Evolutionary conservation across 2,797 vertebrate genomes (phyloP).

Genomic region (Valencia hispanica): DNA sequence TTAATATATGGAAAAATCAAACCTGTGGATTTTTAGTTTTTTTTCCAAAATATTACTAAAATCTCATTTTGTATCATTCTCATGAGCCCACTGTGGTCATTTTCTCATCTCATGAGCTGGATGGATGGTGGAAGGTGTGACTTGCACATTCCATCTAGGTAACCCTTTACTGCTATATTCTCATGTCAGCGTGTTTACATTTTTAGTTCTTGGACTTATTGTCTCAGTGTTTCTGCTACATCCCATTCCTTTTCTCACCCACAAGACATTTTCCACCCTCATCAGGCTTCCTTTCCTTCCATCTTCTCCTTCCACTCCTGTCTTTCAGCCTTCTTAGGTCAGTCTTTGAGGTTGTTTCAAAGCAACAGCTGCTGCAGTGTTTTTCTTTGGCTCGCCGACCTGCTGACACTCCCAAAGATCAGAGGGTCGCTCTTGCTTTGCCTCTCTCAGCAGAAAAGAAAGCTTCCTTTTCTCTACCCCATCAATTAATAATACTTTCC

Average conservation of each 20-base stretch:
- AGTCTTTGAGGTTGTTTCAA: conserved; percentile 60
- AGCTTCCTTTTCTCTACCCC: conserved; percentile 34
- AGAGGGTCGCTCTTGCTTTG: conserved; percentile 36
- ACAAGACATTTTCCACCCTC: neutral
- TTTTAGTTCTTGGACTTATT: neutral
- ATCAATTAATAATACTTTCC: conserved; percentile 66
- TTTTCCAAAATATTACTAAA: too few relatives aligned
- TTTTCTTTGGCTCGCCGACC: conserved; percentile 55
- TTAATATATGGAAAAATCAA: too few relatives aligned
- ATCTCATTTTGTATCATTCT: too few relatives aligned
- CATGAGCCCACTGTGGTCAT: too few relatives aligned
- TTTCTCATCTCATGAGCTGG: too few relatives aligned
- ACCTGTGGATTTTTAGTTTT: too few relatives aligned
- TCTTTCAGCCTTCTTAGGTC: conserved; percentile 36
- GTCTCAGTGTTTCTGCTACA: neutral
- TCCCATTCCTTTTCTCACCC: neutral
- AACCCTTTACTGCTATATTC: neutral
- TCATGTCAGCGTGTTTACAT: neutral
- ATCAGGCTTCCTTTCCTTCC: neutral
- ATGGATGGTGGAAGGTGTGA: too few relatives aligned
- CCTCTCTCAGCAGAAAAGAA: conserved; percentile 25
- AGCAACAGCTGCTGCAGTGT: conserved; percentile 44
- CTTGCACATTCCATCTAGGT: neutral
- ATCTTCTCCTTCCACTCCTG: neutral
- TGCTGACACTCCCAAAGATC: conserved; percentile 69